These are phyloP conservation scores for Rhynchopsitta pachyrhyncha DNA, from an alignment of 2,113 vertebrate genomes.

Conservation along the genomic window DNA sequence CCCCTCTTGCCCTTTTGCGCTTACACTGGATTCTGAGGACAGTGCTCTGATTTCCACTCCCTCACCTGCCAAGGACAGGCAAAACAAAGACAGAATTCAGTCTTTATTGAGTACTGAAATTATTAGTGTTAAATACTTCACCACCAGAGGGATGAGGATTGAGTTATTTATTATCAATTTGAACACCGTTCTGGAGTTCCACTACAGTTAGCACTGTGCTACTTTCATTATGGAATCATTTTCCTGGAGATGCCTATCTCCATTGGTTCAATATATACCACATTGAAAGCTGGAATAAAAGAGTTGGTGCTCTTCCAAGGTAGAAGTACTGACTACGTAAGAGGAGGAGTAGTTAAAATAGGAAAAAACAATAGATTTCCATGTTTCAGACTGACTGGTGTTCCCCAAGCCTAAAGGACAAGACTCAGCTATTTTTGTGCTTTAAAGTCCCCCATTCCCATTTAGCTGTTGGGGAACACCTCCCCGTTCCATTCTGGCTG, in stretches of 20 bases:
- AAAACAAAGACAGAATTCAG: background rate
- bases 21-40: background rate
- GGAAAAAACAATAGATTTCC: background rate
- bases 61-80: background rate
- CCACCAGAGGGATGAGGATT: conserved; percentile 17
- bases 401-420: background rate
- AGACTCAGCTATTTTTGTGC: background rate
- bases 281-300: background rate
- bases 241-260: conserved; percentile 51
- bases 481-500: background rate
- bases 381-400: background rate
- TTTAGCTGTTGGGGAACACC: background rate
- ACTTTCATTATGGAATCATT: conserved; percentile 58
- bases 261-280: conserved; percentile 11
- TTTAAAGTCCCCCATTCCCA: background rate
- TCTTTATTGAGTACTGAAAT: background rate
- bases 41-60: background rate
- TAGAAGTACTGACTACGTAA: background rate
- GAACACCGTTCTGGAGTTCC: conserved; percentile 12
- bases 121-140: background rate
- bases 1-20: background rate
- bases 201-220: background rate
- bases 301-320: conserved; percentile 30
- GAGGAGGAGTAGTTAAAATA: conserved; percentile 7
- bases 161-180: conserved; percentile 45